Base-by-base conservation (phyloP, 2,888 invertebrate genomes). In the Penaeus monodon region DNA sequence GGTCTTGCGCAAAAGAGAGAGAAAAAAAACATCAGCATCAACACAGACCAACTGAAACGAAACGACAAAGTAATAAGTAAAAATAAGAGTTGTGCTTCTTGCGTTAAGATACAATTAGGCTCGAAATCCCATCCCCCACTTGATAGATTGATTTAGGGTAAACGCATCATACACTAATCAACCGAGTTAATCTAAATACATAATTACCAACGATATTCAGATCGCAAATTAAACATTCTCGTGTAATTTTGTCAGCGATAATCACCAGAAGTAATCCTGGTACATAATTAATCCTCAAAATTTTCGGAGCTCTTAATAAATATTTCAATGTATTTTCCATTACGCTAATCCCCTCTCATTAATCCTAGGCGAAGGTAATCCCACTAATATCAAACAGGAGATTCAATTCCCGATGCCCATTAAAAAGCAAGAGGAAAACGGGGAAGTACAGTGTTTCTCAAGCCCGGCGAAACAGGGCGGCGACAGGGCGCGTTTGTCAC, bases 161-260 rank as follows among this genome's bases (percentile, higher is more conserved):
- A 74, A 77, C 84, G 68, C 66, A 65, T 83, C 79, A 63, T 63
- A 27, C 64, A 65, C 66, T 66, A 77, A 77, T 84, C 84, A 77
- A 49, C 77, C 77, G 64, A 65, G 84, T 65, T 84, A 77, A 84
- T 84, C 84, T 83, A 84, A 84, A 77, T 49, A 84, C 84, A 84
- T 66, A 84, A 84, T 84, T 77, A 84, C 77, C 66, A 38, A 65
- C 80, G 38, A 80, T 65, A 63, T 64, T 80, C 66, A 65, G 80
- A 80, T 80, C 80, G 38, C 80, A 80, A 65, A 80, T 80, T 65
- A 80, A 80, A 80, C 80, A 80, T 65, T 65, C 80, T 80, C 63
- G 65, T 38, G 65, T 80, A 65, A 80, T 80, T 80, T 80, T 33
- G 66, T 65, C 80, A 29, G 22, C 63, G 80, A 66, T 80, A 80